These are phyloP conservation scores for Fratercula arctica DNA, from an alignment of 2,797 vertebrate genomes.

Conservation along the genomic window DNA sequence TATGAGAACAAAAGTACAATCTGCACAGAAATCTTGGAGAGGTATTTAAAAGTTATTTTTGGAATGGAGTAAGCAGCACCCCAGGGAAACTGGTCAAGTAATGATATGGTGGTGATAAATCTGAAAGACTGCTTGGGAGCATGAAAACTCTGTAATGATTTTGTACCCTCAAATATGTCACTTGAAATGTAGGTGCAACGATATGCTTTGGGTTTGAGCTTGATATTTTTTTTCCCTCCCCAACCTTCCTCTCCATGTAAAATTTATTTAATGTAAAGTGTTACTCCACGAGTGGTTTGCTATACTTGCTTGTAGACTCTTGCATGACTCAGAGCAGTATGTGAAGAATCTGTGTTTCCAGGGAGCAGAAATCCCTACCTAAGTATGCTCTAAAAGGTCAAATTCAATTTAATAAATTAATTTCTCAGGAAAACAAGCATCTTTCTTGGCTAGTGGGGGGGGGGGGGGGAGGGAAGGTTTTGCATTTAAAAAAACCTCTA, in stretches of 20 bases:
- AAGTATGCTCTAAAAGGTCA: conserved; percentile 17
- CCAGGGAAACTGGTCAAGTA: neutral
- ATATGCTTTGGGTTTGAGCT: neutral
- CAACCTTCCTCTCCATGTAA: neutral
- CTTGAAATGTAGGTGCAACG: neutral
- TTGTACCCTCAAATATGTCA: neutral
- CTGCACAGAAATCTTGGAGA: neutral
- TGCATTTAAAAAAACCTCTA: neutral
- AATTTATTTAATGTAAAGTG: neutral
- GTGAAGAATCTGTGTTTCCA: neutral
- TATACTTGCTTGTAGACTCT: neutral
- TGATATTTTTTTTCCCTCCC: neutral
- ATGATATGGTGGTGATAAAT: neutral
- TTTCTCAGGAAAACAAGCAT: conserved; percentile 5
- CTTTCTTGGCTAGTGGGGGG: neutral
- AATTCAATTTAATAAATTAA: conserved; percentile 19
- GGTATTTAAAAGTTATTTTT: neutral
- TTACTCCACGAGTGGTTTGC: neutral
- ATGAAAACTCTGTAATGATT: neutral
- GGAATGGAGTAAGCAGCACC: neutral
- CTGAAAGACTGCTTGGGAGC: neutral
- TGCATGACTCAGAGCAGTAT: neutral
- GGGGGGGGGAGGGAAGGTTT: fast-evolving
- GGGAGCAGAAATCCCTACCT: conserved; percentile 4
- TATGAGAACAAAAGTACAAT: neutral